Percentiles rank a stretch among this genome's conserved stretches.
phyloP scores from a whole-genome alignment of 2,888 invertebrate genomes.

The Phengaris arion region DNA sequence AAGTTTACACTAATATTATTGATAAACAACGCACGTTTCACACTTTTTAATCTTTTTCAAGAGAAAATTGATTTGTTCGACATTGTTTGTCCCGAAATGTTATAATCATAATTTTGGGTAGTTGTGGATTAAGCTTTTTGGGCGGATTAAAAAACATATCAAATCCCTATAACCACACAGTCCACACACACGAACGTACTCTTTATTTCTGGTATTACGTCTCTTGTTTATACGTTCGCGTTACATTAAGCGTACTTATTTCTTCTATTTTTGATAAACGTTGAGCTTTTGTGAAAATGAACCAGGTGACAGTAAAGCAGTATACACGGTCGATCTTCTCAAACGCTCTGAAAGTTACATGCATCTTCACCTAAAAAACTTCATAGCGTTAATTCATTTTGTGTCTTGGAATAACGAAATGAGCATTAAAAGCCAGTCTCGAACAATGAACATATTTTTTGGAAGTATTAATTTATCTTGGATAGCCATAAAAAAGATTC shows the following conservation, averaged over 20 bases:
- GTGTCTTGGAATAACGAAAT: slow-evolving; percentile 10
- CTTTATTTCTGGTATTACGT: no score
- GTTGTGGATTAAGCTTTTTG: no score
- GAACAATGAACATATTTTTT: neutral
- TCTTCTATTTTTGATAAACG: no score
- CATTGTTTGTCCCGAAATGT: neutral
- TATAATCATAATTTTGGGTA: no score
- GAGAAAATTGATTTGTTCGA: neutral
- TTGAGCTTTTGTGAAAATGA: neutral
- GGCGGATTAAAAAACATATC: no score
- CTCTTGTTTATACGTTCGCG: no score
- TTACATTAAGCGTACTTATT: no score
- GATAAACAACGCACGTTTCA: slow-evolving; percentile 24
- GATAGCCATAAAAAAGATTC: slow-evolving; percentile 30
- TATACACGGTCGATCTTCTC: neutral
- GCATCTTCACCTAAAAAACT: slow-evolving; percentile 4
- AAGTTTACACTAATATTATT: slow-evolving; percentile 11
- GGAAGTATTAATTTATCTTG: slow-evolving; percentile 29
- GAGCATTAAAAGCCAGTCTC: slow-evolving; percentile 22
- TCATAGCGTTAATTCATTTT: slow-evolving; percentile 11
- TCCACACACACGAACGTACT: no score
- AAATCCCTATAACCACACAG: no score
- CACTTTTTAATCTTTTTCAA: slow-evolving; percentile 4
- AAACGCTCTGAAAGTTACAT: neutral
- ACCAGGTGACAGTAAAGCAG: neutral